Percentiles rank a stretch among this genome's conserved stretches.
These are phyloP conservation scores for Poecile atricapillus DNA, from an alignment of 2,113 vertebrate species.

Conservation along the genomic window DNA sequence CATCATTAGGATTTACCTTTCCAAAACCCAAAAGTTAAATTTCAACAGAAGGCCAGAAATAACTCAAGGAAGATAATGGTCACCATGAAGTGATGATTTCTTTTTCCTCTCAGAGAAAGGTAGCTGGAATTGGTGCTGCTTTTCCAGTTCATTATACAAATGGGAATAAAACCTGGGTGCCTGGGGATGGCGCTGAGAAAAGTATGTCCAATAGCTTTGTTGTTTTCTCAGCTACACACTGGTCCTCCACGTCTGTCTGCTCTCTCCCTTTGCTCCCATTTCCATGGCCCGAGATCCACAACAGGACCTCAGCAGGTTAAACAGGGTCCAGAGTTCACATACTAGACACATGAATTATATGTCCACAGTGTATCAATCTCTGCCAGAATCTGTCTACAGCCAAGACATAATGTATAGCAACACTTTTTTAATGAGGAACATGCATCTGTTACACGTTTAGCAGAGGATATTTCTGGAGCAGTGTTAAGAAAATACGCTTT, in stretches of 20 bases:
- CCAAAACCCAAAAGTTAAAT: background rate
- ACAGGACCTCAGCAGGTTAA: conserved; percentile 32
- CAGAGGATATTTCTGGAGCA: conserved; percentile 55
- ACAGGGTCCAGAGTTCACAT: conserved; percentile 33
- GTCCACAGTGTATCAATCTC: conserved; percentile 42
- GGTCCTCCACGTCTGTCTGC: background rate
- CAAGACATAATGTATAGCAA: conserved; percentile 56
- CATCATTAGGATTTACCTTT: background rate
- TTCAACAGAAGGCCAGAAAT: background rate
- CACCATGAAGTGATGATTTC: background rate
- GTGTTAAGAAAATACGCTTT: conserved; percentile 57
- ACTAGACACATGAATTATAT: conserved; percentile 42
- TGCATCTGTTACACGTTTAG: conserved; percentile 56
- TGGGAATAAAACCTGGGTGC: background rate
- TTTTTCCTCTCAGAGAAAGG: background rate
- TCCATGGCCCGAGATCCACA: background rate
- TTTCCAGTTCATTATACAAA: background rate
- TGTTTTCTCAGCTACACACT: background rate
- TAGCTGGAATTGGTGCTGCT: background rate
- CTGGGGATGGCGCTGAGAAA: background rate
- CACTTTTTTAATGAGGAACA: conserved; percentile 62
- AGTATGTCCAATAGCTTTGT: background rate
- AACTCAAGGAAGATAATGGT: background rate
- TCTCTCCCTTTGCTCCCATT: background rate
- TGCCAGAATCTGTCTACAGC: conserved; percentile 53